A percentile compares a stretch with the other conserved stretches of the same genome.
These are phyloP conservation scores for Dicerorhinus sumatrensis DNA, from an alignment of 2,113 vertebrate genomes.

Conservation along the genomic window DNA sequence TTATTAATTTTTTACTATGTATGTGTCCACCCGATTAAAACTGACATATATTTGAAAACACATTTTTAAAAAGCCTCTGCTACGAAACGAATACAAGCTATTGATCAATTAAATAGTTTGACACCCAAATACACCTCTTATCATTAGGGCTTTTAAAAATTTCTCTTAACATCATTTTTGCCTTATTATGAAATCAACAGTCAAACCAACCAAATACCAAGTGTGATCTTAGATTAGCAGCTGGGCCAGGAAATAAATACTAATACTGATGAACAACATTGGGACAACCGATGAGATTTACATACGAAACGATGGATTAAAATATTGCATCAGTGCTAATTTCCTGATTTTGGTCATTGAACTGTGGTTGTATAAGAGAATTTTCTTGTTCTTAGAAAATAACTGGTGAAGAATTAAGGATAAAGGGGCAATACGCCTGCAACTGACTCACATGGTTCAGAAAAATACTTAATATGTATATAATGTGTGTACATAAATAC, in stretches of 20 bases:
- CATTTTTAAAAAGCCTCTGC: not conserved
- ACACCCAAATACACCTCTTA: not conserved
- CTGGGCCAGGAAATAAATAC: not conserved
- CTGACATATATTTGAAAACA: not conserved
- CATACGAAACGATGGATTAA: not conserved
- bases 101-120: not conserved
- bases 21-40: not conserved
- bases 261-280: not conserved
- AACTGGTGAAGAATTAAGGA: not conserved
- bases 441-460: not conserved
- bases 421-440: not conserved
- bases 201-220: not conserved
- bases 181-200: not conserved
- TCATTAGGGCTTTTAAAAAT: not conserved
- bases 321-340: not conserved
- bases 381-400: not conserved
- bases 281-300: not conserved
- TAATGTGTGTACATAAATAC: too few species aligned
- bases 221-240: not conserved
- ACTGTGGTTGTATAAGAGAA: not conserved
- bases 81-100: not conserved
- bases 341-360: not conserved
- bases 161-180: not conserved
- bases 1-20: not conserved
- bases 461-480: not conserved